Conservation (phyloP, 2,797 vertebrate genomes). For the Caiman crocodilus region DNA sequence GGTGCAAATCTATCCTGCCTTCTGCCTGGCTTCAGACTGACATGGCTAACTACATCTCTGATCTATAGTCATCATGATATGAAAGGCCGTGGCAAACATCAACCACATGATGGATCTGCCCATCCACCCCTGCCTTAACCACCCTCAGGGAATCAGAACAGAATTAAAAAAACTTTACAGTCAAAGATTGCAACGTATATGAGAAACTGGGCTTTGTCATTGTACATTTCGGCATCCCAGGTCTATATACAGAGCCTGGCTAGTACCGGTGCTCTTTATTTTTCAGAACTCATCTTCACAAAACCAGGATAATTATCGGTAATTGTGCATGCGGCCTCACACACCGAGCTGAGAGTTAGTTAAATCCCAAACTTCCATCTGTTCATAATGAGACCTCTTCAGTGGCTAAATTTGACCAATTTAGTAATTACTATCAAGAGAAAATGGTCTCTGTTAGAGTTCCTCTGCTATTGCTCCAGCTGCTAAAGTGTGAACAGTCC, state of each 20-base stretch:
- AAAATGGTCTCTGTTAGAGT: not conserved
- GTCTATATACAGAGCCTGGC: not conserved
- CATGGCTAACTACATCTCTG: no score
- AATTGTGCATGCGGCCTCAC: not conserved
- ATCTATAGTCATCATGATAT: no score
- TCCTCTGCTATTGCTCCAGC: conserved; percentile 24
- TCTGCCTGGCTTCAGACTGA: no score
- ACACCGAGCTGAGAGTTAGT: not conserved
- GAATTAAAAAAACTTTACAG: not conserved
- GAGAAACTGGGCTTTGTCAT: not conserved
- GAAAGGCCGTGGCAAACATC: not conserved
- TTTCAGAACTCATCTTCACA: not conserved
- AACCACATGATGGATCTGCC: not conserved
- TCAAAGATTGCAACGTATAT: not conserved
- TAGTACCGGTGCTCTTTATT: not conserved
- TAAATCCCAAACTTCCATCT: conserved; percentile 48
- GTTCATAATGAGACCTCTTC: conserved; percentile 30
- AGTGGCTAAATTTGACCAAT: conserved; percentile 31
- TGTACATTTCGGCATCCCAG: not conserved
- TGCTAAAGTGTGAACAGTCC: conserved; percentile 31
- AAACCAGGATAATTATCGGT: not conserved
- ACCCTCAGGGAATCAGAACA: not conserved
- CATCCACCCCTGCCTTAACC: not conserved
- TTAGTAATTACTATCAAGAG: conserved; percentile 22
- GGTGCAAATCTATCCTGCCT: no score